These are phyloP conservation scores for Torymus texanus DNA, from an alignment of 2,888 invertebrate species.

Conservation along the genomic window DNA sequence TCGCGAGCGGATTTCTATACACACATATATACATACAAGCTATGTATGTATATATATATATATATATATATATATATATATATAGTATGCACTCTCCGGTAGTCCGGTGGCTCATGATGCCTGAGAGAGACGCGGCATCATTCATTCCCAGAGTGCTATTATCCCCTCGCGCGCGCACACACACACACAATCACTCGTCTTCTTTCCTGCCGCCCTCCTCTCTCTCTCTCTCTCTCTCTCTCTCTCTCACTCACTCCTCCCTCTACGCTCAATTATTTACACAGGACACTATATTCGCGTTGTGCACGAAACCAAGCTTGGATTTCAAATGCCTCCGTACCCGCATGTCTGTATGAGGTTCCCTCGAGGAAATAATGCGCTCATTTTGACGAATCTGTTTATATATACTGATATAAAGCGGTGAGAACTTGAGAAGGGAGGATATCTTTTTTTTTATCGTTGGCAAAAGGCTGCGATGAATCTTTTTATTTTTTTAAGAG, in stretches of 20 bases:
- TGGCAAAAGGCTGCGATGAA: no score
- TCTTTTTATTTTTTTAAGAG: no score
- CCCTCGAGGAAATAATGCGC: no score
- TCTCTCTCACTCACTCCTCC: conserved; percentile 28
- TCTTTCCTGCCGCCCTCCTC: conserved; percentile 19
- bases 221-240: no score
- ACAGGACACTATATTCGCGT: conserved; percentile 12
- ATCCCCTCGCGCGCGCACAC: conserved; percentile 6
- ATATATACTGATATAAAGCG: no score
- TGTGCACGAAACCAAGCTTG: not conserved
- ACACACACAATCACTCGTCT: conserved; percentile 25
- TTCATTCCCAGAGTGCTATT: conserved; percentile 36
- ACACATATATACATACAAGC: not conserved
- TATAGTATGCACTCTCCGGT: no score
- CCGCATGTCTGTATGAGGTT: no score
- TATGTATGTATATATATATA: no score
- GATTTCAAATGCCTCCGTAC: not conserved
- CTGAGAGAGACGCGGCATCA: conserved; percentile 8
- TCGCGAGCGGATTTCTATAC: not conserved
- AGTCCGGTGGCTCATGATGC: not conserved
- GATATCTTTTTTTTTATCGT: no score
- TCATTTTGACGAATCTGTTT: no score
- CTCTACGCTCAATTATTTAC: conserved; percentile 36
- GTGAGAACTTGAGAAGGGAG: no score
- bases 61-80: no score